phyloP scores from a whole-genome alignment of 2,797 vertebrate species.

The Anguilla megastoma region DNA sequence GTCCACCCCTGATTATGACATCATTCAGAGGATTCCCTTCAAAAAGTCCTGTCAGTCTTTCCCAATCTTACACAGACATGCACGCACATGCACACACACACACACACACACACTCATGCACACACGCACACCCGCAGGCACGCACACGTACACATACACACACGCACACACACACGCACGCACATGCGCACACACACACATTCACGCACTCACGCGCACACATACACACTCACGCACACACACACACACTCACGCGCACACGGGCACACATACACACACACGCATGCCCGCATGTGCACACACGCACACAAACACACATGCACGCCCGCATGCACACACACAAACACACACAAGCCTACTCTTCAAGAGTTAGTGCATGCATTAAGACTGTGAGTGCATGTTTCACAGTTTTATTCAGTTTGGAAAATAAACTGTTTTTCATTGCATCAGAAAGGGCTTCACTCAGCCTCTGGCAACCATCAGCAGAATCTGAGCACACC shows the following conservation, averaged over 20 bases:
- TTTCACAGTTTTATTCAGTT: not conserved
- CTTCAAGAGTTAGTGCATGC: no score
- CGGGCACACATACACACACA: not conserved
- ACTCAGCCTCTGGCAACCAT: not conserved
- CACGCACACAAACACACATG: not conserved
- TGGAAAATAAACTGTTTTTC: not conserved
- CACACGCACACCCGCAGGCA: not conserved
- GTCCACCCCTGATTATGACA: not conserved
- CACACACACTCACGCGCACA: not conserved
- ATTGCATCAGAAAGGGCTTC: not conserved
- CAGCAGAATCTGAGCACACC: not conserved
- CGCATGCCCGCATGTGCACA: not conserved
- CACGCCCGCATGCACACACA: not conserved
- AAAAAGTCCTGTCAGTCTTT: not conserved
- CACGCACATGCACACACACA: not conserved
- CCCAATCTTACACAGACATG: not conserved
- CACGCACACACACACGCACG: not conserved
- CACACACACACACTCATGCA: not conserved
- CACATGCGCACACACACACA: not conserved
- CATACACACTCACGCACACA: not conserved
- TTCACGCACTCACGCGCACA: slow-evolving; percentile 9
- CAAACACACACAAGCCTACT: not conserved
- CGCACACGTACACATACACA: not conserved
- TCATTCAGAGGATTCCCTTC: slow-evolving; percentile 40
- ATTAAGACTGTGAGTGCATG: not conserved